Evolutionary conservation across 1,140 invertebrate genomes (phyloP).

Genomic region (Drosophila micromelanica): DNA sequence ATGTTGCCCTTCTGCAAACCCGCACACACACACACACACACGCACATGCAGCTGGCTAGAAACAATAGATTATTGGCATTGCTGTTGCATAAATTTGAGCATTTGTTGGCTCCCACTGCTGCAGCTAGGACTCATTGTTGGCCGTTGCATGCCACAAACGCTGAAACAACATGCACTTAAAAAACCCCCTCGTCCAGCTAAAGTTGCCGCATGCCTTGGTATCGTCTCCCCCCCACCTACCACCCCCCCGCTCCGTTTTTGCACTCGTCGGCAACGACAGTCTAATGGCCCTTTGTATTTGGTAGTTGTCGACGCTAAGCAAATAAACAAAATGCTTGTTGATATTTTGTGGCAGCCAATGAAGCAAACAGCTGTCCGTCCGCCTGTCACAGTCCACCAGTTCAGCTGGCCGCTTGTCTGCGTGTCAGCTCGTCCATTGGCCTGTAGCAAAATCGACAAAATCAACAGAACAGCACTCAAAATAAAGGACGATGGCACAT

Average conservation of each 20-base stretch:
- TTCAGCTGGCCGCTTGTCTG: slow-evolving; percentile 9
- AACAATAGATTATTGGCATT: slow-evolving; percentile 70
- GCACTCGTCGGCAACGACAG: slow-evolving; percentile 7
- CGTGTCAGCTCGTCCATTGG: slow-evolving; percentile 47
- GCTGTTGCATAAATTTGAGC: slow-evolving; percentile 75
- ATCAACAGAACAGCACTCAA: slow-evolving; percentile 58
- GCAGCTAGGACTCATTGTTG: slow-evolving; percentile 33
- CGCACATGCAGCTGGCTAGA: slow-evolving; percentile 25
- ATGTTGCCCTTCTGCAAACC: slow-evolving; percentile 12
- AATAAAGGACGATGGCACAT: slow-evolving; percentile 31
- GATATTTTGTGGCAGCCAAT: slow-evolving; percentile 81
- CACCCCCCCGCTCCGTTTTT: too few species aligned
- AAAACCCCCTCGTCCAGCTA: slow-evolving; percentile 33
- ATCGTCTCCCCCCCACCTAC: background rate
- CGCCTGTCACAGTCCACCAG: slow-evolving; percentile 19
- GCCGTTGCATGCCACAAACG: slow-evolving; percentile 74
- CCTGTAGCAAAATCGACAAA: slow-evolving; percentile 75
- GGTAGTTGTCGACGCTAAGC: slow-evolving; percentile 63
- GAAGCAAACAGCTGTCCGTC: slow-evolving; percentile 72
- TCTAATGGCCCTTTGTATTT: slow-evolving; percentile 62
- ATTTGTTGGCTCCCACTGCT: slow-evolving; percentile 30
- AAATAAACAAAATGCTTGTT: slow-evolving; percentile 82
- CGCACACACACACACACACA: slow-evolving; percentile 4
- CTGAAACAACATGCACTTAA: slow-evolving; percentile 79
- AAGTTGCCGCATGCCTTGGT: too few species aligned